Base-by-base conservation (phyloP, 2,113 vertebrate genomes). In the Sapayoa aenigma region DNA sequence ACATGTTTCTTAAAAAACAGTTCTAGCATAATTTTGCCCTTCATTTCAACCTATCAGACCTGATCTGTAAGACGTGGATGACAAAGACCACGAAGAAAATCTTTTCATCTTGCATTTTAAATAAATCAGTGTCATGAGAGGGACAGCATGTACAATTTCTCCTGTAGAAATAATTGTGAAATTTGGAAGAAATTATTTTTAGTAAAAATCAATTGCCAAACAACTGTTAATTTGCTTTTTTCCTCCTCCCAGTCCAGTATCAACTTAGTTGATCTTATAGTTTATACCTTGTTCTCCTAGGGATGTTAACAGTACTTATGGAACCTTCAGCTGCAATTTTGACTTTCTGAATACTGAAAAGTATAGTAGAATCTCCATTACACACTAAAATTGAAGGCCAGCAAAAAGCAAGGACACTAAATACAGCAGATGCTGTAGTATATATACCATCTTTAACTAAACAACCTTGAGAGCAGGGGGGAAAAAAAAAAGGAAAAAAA, bases 391-490 rank as follows among this genome's bases (percentile, higher is more conserved):
- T 20, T 37, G 31, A 93, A 87, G 24, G 44, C 12, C 53, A 87
- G n/a, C 10, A 81, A 68, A 94, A 87, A 71, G 2, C 11, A 77
- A 81, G 49, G 52, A 63, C 33, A 37, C 31, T 41, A 46, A 77
- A 66, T 16, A 65, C 5, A 41, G 22, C 12, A 18, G 5, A 24
- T 56, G 27, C 21, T 76, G 66, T 18, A 60, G 33, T 46, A 50
- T 3, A 24, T 10, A 23, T 10, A 55, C 3, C 16, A 39, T n/a
- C 42, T 78, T 87, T 37, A 81, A 50, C 16, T 35, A 52, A 86
- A 74, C 19, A 84, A 47, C 21, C 74, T 0, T 39, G 12, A 85
- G 4, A 85, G 11, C 5, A 4, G 1, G 1, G 4, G 2, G 0
- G 1, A 1, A 5, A 13, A 21, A 9, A n/a, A 4, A 3, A 5